Percentiles rank a stretch among this genome's conserved stretches.
phyloP scores from a whole-genome alignment of 2,888 invertebrate genomes.

The Lobophora halterata region DNA sequence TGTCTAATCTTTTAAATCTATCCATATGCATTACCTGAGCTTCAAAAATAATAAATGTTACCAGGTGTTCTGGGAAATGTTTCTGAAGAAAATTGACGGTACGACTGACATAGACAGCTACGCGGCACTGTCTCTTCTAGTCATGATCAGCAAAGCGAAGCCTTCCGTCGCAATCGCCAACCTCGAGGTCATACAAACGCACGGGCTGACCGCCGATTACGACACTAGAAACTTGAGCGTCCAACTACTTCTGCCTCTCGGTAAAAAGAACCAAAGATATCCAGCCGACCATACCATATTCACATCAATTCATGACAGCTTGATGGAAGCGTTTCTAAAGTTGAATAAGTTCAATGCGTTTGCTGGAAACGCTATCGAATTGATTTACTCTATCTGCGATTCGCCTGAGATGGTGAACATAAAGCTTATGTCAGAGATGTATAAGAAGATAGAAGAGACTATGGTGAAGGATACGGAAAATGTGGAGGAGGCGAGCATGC shows the following conservation, averaged over 20 bases:
- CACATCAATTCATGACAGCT: conserved; percentile 53
- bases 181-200: conserved; percentile 85
- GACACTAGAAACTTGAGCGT: conserved; percentile 58
- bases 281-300: conserved; percentile 63
- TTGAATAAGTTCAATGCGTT: conserved; percentile 73
- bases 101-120: conserved; percentile 86
- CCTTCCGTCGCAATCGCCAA: conserved; percentile 84
- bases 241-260: conserved; percentile 57
- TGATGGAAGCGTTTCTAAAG: conserved; percentile 72
- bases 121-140: conserved; percentile 87
- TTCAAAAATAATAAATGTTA: too few species aligned
- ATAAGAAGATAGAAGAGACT: conserved; percentile 62
- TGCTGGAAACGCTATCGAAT: conserved; percentile 74
- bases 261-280: conserved; percentile 62
- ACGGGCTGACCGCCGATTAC: conserved; percentile 84
- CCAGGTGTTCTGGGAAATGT: conserved; percentile 92
- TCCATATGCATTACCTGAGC: too few species aligned
- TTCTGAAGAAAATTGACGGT: conserved; percentile 86
- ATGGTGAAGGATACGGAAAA: conserved; percentile 54
- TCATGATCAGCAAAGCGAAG: conserved; percentile 85
- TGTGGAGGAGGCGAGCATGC: conserved; percentile 56
- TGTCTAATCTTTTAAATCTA: too few species aligned
- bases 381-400: conserved; percentile 80
- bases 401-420: conserved; percentile 76
- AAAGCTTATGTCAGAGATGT: conserved; percentile 73